phyloP scores from a whole-genome alignment of 2,888 invertebrate species.

The Orchesella flavescens region DNA sequence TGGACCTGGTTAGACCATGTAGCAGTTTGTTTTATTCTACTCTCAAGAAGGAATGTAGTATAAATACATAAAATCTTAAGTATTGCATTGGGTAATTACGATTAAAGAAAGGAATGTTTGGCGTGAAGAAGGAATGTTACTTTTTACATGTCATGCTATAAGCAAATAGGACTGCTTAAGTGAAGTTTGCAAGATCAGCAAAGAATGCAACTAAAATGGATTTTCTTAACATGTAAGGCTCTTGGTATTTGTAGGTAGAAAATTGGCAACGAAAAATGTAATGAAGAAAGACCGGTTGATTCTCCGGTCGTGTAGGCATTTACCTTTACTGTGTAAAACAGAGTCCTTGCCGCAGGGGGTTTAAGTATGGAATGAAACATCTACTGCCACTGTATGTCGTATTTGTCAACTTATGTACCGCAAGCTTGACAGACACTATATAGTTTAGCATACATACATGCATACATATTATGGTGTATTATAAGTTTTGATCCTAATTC shows the following conservation, averaged over 20 bases:
- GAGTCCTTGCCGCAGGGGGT: slow-evolving; percentile 62
- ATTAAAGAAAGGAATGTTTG: slow-evolving; percentile 53
- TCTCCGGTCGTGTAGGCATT: slow-evolving; percentile 23
- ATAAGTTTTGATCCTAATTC: background rate
- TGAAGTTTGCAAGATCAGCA: slow-evolving; percentile 22
- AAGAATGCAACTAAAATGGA: slow-evolving; percentile 57
- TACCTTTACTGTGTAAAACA: slow-evolving; percentile 7
- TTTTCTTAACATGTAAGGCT: slow-evolving; percentile 17
- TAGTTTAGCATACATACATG: no score
- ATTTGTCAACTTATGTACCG: background rate
- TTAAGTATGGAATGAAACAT: slow-evolving; percentile 19
- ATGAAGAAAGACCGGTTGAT: slow-evolving; percentile 57
- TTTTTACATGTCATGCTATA: slow-evolving; percentile 32
- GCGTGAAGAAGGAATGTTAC: slow-evolving; percentile 49
- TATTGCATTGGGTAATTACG: slow-evolving; percentile 49
- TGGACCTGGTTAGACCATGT: background rate
- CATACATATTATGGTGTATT: slow-evolving; percentile 4
- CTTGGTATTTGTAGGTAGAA: slow-evolving; percentile 28
- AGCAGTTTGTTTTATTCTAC: slow-evolving; percentile 13
- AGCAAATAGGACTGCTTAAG: slow-evolving; percentile 9
- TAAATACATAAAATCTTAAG: slow-evolving; percentile 24
- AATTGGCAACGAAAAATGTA: slow-evolving; percentile 49
- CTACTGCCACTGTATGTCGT: background rate
- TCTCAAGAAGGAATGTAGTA: background rate
- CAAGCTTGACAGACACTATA: no score